Evolutionary conservation across 37 sponge, comb jelly and placozoan genomes (phyloP), one percentile per base, ranked within the genome.

Genomic region (Cladorhizidae sp.): DNA sequence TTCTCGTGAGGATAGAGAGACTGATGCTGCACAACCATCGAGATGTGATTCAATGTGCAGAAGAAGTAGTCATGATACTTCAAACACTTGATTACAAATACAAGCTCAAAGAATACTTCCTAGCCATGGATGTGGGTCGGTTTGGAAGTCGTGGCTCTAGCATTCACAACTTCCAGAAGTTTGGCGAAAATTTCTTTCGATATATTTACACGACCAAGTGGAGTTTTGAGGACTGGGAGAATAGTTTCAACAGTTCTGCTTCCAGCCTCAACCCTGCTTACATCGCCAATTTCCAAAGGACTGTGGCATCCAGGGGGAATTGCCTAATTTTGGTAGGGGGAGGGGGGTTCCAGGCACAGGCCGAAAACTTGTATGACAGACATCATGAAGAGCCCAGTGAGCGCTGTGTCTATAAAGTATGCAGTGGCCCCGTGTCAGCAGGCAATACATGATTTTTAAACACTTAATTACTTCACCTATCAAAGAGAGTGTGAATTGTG

Each of bases 51-150:
- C n/a, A 64, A 25, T 82, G 83, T 45, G 29, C 41, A 5, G 15
- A 63, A 26, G 50, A 35, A n/a, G 51, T 82, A 9, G 8, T 59
- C 6, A 9, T 28, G 1, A 3, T 64, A 21, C 54, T 82, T 21
- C 25, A 63, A 45, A 11, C 15, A 3, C 18, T 73, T n/a, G 1
- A 14, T 25, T 0, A 28, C 6, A 36, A 40, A 33, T 64, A 63
- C 37, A 35, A 51, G 3, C 26, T 73, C 0, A 7, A 26, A 9
- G 36, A 73, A 1, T 23, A 33, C 25, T 73, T 82, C 36, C 32
- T 82, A 8, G 83, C 74, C 2, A 73, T 82, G 74, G 83, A 82
- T 74, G 74, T 82, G 1, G 83, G 83, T 0, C 61, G 29, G 38
- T 82, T 82, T 64, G 83, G 83, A 0, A 82, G 83, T 50, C 35